Base-by-base conservation (phyloP, 2,888 invertebrate species). In the Callyntrura guangdongensis region DNA sequence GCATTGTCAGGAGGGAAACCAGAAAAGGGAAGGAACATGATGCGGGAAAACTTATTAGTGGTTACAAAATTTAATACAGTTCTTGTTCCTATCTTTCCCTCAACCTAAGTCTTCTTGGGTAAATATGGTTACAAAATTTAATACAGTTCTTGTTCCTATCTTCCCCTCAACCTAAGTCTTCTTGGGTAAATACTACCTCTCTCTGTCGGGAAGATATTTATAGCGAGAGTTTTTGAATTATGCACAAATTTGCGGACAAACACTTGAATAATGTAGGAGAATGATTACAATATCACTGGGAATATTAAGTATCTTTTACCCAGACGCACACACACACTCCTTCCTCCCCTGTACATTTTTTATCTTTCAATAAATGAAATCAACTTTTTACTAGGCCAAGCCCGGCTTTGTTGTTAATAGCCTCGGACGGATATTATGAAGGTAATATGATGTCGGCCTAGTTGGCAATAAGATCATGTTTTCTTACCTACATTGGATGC, bases 221-320 rank as follows among this genome's bases (percentile, higher is more conserved):
- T n/a, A 8, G 36, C n/a, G 69, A 69, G 36, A 69, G 69, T 36
- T 17, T 36, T 8, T 69, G 27, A 69, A 69, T 69, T 69, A 69
- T 69, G 36, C 69, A 69, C 8, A 12, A 6, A 69, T 69, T 36
- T n/a, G n/a, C 0, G 1, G 36, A 69, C 27, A 27, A 67, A 69
- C 5, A n/a, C n/a, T 5, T 69, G 36, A 27, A 69, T 69, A 36
- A 69, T 69, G 69, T 36, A 36, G 36, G 3, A 36, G 6, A 6
- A 36, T 36, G 36, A 36, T 36, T 2, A 36, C 6, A 36, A 69
- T 36, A 69, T 9, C 27, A 27, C 27, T 2, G 25, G 9, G 25
- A 64, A 69, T 69, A 67, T 12, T 14, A 17, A n/a, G 36, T 36
- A 6, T 36, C 36, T 36, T 36, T 4, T 4, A 20, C 22, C 8